Evolutionary conservation across 2,113 vertebrate genomes (phyloP).

Genomic region (Himantopus leucocephalus): DNA sequence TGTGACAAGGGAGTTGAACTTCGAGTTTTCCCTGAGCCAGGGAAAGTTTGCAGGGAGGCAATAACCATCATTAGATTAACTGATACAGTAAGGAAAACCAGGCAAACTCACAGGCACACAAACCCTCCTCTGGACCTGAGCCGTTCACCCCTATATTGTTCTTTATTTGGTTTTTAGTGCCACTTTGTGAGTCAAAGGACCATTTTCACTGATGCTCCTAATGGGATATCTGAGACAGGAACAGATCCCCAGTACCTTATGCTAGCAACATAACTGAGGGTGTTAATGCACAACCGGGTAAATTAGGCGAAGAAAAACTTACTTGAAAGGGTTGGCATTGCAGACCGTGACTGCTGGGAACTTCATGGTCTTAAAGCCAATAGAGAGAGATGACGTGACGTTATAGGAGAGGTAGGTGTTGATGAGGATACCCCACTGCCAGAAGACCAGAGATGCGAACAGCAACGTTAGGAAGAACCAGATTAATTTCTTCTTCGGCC

Average conservation of each 20-base stretch:
- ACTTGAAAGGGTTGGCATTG: constrained; percentile 82
- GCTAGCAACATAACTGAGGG: accelerated
- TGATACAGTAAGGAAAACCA: neutral
- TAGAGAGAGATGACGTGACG: constrained; percentile 74
- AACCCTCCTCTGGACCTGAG: neutral
- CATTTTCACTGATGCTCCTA: neutral
- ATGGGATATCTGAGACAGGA: accelerated
- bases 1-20: neutral
- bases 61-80: neutral
- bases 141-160: neutral
- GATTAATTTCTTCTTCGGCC: constrained; percentile 80
- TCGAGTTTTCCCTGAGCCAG: neutral
- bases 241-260: accelerated
- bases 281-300: neutral
- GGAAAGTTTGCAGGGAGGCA: neutral
- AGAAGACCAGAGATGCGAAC: constrained; percentile 78
- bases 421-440: constrained; percentile 82
- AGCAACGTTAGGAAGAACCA: constrained; percentile 81
- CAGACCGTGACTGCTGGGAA: constrained; percentile 82
- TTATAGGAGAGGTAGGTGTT: constrained; percentile 80
- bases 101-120: neutral
- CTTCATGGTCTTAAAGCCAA: constrained; percentile 81
- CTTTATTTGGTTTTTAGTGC: neutral
- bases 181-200: neutral
- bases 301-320: neutral